A percentile compares a stretch with the other conserved stretches of the same genome.
These are phyloP conservation scores for Triops cancriformis DNA, from an alignment of 1,140 invertebrate species.

Conservation along the genomic window DNA sequence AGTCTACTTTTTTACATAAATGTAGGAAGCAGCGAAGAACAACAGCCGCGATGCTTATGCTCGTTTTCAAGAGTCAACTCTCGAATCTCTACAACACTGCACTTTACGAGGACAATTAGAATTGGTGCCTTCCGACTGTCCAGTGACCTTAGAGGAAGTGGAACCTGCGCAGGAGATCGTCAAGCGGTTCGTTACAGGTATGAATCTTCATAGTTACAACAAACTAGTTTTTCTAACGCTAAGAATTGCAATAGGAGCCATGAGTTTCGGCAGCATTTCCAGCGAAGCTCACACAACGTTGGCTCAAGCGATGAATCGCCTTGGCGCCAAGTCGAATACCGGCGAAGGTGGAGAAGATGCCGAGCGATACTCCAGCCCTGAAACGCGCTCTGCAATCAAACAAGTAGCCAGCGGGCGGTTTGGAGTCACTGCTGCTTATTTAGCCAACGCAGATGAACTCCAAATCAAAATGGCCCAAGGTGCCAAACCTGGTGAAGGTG, in stretches of 20 bases:
- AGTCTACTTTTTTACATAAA: constrained; percentile 17
- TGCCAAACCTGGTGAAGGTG: constrained; percentile 91
- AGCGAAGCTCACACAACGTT: constrained; percentile 89
- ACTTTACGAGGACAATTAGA: constrained; percentile 89
- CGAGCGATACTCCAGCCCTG: constrained; percentile 72
- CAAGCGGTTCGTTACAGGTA: constrained; percentile 69
- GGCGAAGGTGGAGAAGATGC: constrained; percentile 89
- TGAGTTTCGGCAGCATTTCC: constrained; percentile 89
- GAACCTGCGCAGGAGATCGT: constrained; percentile 91
- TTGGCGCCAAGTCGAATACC: constrained; percentile 93
- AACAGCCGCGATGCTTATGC: constrained; percentile 80
- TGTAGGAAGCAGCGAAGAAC: constrained; percentile 67
- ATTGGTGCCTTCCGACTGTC: constrained; percentile 60
- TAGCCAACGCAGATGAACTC: constrained; percentile 91
- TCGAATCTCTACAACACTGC: constrained; percentile 77
- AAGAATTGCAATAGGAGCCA: constrained; percentile 53
- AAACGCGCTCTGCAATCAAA: constrained; percentile 66
- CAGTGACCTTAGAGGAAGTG: constrained; percentile 75
- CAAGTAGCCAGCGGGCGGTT: constrained; percentile 96
- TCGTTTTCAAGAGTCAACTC: constrained; percentile 74
- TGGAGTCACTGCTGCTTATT: constrained; percentile 93
- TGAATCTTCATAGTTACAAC: background rate
- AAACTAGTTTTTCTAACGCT: background rate
- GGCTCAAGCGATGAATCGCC: constrained; percentile 93
- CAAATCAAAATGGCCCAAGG: constrained; percentile 99